Base-by-base conservation (phyloP, 1,140 invertebrate species). In the Ericerus pela region DNA sequence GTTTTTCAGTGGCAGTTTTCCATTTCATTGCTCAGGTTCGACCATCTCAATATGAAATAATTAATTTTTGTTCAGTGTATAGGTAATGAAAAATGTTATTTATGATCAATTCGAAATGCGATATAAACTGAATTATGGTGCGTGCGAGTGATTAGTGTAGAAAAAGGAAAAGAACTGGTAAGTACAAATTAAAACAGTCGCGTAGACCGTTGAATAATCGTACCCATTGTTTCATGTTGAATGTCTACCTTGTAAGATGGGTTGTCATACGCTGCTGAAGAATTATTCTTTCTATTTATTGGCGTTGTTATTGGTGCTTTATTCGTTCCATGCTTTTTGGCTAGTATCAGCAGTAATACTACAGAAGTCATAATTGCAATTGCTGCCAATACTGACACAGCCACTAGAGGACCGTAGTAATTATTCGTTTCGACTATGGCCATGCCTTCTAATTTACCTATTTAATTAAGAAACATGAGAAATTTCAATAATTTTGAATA, bases 191-290 rank as follows among this genome's bases (percentile, higher is more conserved):
- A 47, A n/a, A 47, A 47, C 41, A 16, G 26, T 47, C 12, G 22
- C 18, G 14, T 47, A 24, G 26, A 47, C 51, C 30, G 51, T 53
- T 30, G 30, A 31, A 53, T 47, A 33, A 20, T 59, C 64, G 58
- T 78, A 87, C 85, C 83, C 84, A 88, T 86, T 67, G 84, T 87
- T 73, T 88, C 85, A 75, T 88, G 85, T 72, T 88, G 84, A 71
- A 87, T 79, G 71, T 88, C 84, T 72, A 91, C 84, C 79, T 92
- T 93, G 75, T 91, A 93, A 63, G 87, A 88, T 54, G 88, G 88
- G 75, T 92, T 93, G 69, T 93, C 88, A 66, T 92, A 92, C 38
- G 88, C 86, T 8, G 87, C 81, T 52, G 82, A 76, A 14, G 61
- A 55, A 16, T 54, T 55, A 55, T 72, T 67, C 36, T 70, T 69